Percentiles rank a stretch among this genome's conserved stretches.
These are phyloP conservation scores for Megaceryle torquata DNA, from an alignment of 2,113 vertebrate species.

Conservation along the genomic window DNA sequence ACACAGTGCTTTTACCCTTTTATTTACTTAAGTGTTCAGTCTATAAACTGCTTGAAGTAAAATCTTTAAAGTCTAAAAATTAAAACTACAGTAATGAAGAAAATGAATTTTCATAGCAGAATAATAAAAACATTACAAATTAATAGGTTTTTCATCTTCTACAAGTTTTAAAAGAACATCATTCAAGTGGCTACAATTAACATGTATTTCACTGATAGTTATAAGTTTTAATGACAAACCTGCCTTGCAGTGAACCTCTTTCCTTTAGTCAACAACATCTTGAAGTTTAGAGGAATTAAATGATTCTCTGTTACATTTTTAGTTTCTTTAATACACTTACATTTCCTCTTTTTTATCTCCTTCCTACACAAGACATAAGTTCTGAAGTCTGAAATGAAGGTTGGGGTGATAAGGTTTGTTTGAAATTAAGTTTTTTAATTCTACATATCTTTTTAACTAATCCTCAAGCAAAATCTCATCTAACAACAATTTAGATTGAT, in stretches of 20 bases:
- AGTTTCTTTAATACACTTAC: not conserved
- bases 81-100: not conserved
- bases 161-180: not conserved
- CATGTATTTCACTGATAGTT: accelerated
- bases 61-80: not conserved
- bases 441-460: slow-evolving; percentile 4
- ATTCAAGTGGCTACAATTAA: not conserved
- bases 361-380: not conserved
- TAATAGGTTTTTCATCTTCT: not conserved
- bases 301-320: not conserved
- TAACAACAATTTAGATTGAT: not conserved
- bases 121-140: not conserved
- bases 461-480: not conserved
- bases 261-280: not conserved
- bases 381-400: slow-evolving; percentile 53
- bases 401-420: slow-evolving; percentile 40
- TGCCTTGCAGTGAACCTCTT: not conserved
- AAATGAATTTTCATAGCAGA: not conserved
- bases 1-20: not conserved
- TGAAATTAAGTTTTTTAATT: slow-evolving; percentile 52
- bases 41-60: not conserved
- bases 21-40: not conserved
- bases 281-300: slow-evolving; percentile 23
- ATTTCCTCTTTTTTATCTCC: not conserved
- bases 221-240: not conserved